Conservation (phyloP, 2,888 invertebrate species). For the Acheta domesticus region DNA sequence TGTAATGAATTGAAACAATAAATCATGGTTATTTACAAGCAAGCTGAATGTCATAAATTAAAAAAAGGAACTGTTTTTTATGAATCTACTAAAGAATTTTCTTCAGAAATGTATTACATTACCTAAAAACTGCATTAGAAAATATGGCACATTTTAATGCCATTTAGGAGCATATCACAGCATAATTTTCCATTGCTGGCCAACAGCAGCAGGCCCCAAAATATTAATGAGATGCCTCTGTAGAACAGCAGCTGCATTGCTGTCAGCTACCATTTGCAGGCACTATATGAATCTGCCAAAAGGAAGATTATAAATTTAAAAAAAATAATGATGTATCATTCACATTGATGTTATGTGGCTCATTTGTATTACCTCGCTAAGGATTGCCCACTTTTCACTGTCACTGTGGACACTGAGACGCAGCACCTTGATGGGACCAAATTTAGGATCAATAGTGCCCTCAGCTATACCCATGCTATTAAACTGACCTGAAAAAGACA, state of each 20-base stretch:
- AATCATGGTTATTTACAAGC: no score
- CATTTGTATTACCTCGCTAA: slow-evolving; percentile 72
- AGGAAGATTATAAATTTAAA: neutral
- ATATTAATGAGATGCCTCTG: slow-evolving; percentile 19
- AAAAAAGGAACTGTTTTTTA: no score
- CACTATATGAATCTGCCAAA: slow-evolving; percentile 46
- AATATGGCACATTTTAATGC: slow-evolving; percentile 28
- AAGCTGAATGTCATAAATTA: no score
- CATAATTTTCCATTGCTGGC: neutral
- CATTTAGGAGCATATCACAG: slow-evolving; percentile 21
- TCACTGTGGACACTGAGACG: slow-evolving; percentile 75
- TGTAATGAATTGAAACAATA: no score
- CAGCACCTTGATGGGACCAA: slow-evolving; percentile 67
- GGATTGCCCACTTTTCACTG: slow-evolving; percentile 84
- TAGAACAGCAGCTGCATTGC: slow-evolving; percentile 22
- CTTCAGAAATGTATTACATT: neutral
- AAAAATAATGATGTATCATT: neutral
- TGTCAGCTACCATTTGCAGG: slow-evolving; percentile 48
- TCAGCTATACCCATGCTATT: slow-evolving; percentile 78
- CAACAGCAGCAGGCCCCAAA: slow-evolving; percentile 3
- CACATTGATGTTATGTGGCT: neutral
- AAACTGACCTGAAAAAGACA: slow-evolving; percentile 58
- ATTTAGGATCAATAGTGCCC: slow-evolving; percentile 60
- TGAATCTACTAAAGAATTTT: neutral
- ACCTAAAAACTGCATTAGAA: slow-evolving; percentile 27